Conservation (phyloP, 1,140 invertebrate species). For the Pogonomyrmex californicus region DNA sequence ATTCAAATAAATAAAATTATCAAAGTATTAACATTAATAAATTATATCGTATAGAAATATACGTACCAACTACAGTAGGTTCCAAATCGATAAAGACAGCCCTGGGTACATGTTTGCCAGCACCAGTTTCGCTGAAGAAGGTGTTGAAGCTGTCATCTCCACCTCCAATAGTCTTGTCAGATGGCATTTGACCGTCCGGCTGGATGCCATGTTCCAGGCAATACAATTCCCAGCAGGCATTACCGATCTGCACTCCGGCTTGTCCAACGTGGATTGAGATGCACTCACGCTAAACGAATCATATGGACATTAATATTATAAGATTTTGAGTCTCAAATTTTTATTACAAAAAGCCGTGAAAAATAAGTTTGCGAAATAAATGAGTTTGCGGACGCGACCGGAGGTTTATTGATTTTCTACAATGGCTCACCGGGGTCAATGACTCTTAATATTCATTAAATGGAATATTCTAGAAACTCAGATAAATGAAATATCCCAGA, state of each 20-base stretch:
- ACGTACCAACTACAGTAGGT: constrained; percentile 81
- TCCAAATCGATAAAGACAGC: constrained; percentile 76
- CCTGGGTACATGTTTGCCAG: constrained; percentile 85
- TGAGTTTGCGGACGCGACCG: background rate
- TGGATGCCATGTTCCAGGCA: constrained; percentile 77
- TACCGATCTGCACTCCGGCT: constrained; percentile 88
- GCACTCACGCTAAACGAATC: constrained; percentile 84
- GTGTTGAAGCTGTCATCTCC: constrained; percentile 93
- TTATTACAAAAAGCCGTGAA: background rate
- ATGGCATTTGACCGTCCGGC: constrained; percentile 74
- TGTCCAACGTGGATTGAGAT: constrained; percentile 88
- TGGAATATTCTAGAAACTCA: background rate
- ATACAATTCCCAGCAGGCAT: constrained; percentile 88
- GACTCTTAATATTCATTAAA: background rate
- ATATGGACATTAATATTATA: background rate
- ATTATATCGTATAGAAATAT: constrained; percentile 88
- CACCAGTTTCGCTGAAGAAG: constrained; percentile 96
- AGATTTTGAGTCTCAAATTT: background rate
- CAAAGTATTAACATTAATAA: background rate
- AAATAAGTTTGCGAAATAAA: background rate
- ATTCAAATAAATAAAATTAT: background rate
- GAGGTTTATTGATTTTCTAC: constrained; percentile 20
- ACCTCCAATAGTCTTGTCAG: constrained; percentile 74
- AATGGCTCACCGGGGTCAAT: constrained; percentile 21
- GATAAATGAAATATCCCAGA: background rate